These are phyloP conservation scores for Drosophila suzukii DNA, from an alignment of 1,140 invertebrate genomes.

Conservation along the genomic window DNA sequence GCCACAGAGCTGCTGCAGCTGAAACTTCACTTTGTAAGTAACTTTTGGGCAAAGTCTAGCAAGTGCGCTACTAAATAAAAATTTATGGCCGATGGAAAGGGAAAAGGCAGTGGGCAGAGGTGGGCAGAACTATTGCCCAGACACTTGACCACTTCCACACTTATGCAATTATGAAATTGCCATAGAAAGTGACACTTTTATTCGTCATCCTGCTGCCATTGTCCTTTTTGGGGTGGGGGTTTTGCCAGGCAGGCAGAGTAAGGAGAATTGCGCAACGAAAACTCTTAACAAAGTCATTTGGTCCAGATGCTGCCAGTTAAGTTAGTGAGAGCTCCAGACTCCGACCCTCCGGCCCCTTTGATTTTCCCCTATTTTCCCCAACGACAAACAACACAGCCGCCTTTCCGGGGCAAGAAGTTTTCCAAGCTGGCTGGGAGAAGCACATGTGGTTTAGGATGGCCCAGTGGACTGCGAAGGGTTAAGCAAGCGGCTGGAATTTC, in stretches of 20 bases:
- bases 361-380: conserved; percentile 5
- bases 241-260: conserved; percentile 26
- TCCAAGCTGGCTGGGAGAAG: conserved; percentile 35
- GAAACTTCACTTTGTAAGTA: conserved; percentile 72
- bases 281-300: conserved; percentile 83
- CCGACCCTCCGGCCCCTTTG: background rate
- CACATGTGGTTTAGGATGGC: conserved; percentile 69
- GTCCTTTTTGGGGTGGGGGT: conserved; percentile 36
- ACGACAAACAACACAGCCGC: conserved; percentile 45
- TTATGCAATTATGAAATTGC: conserved; percentile 83
- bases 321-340: conserved; percentile 52
- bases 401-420: conserved; percentile 37
- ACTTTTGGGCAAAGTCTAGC: conserved; percentile 64
- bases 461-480: conserved; percentile 68
- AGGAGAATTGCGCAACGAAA: conserved; percentile 82
- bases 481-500: conserved; percentile 62
- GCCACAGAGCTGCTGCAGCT: conserved; percentile 34
- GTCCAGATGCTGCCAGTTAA: conserved; percentile 80
- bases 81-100: conserved; percentile 50
- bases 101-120: background rate
- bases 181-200: conserved; percentile 83
- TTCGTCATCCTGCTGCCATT: conserved; percentile 72
- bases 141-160: conserved; percentile 80
- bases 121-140: conserved; percentile 56
- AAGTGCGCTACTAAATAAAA: conserved; percentile 75